These are phyloP conservation scores for Aphyosemion australe DNA, from an alignment of 2,113 vertebrate species.

Conservation along the genomic window DNA sequence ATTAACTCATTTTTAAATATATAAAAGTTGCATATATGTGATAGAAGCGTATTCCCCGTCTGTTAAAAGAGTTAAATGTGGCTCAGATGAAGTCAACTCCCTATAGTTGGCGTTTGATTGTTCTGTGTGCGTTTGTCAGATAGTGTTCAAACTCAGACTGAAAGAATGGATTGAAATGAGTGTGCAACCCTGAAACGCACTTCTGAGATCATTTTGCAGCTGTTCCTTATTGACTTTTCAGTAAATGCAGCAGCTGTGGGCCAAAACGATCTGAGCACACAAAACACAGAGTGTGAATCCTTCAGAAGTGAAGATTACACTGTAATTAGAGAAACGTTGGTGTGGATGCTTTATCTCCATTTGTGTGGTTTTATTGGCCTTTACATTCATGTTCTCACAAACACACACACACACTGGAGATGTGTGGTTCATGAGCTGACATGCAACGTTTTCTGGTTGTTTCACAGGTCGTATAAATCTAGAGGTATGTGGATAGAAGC, in stretches of 20 bases:
- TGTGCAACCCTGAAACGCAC: slow-evolving; percentile 45
- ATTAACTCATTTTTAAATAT: no score
- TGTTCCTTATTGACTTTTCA: slow-evolving; percentile 63
- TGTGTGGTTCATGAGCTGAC: neutral
- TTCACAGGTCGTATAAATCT: slow-evolving; percentile 3
- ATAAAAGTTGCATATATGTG: neutral
- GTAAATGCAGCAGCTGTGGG: slow-evolving; percentile 56
- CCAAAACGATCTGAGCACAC: slow-evolving; percentile 28
- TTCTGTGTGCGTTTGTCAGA: slow-evolving; percentile 18
- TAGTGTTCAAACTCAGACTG: slow-evolving; percentile 62
- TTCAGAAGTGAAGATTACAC: slow-evolving; percentile 8
- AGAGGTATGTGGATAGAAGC: neutral
- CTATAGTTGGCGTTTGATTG: slow-evolving; percentile 41
- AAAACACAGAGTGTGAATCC: slow-evolving; percentile 22
- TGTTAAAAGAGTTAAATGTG: slow-evolving; percentile 54
- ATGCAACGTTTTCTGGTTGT: slow-evolving; percentile 3
- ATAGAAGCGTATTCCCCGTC: slow-evolving; percentile 54
- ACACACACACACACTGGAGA: neutral
- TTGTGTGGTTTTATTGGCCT: slow-evolving; percentile 16
- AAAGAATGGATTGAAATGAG: slow-evolving; percentile 40
- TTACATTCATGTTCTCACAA: neutral
- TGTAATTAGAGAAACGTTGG: slow-evolving; percentile 22
- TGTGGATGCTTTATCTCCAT: slow-evolving; percentile 4
- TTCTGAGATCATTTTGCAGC: slow-evolving; percentile 69
- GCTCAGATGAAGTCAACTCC: slow-evolving; percentile 37